Evolutionary conservation across 2,113 vertebrate genomes (phyloP), one percentile per base, ranked within the genome.

Genomic region (Hystrix cristata): DNA sequence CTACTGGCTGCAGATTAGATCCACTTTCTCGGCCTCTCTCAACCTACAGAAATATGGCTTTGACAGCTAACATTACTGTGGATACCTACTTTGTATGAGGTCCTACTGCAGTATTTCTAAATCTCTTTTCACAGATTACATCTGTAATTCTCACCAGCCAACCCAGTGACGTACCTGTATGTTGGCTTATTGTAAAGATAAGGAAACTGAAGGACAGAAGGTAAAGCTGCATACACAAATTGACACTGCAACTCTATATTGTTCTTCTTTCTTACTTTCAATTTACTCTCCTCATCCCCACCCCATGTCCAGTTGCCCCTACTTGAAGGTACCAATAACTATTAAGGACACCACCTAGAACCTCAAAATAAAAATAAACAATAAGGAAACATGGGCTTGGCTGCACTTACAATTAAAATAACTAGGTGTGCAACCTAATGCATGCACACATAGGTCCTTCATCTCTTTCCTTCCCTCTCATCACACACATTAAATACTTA

Each of bases 361-460:
- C 29, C 53, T 95, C 57, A 90, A 93, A 83, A 69, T 7, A 43
- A 3, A 95, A 16, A 91, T 23, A 91, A 91, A 57, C 43, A 82
- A 53, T 21, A 67, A 3, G 7, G 65, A 91, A 60, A 23, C 21
- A 14, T 4, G 29, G 72, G 18, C 14, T 16, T 59, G 62, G 62
- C 12, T 51, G 18, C n/a, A 93, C 46, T 80, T 25, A 80, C 43
- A 95, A 48, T 11, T 90, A 46, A 86, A 90, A 67, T 43, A 13
- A 90, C 18, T 2, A 83, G 43, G 23, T 38, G 16, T 8, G 7
- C 34, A 38, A 38, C 38, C 38, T 38, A 38, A 38, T 2, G 31
- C 18, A 38, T 34, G 27, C 7, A 11, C 81, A 82, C 51, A 90
- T 19, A 69, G 57, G 55, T 8, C 27, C 15, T 71, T 71, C 38